These are phyloP conservation scores for Acrocephalus arundinaceus DNA, from an alignment of 2,113 vertebrate species.

Conservation along the genomic window DNA sequence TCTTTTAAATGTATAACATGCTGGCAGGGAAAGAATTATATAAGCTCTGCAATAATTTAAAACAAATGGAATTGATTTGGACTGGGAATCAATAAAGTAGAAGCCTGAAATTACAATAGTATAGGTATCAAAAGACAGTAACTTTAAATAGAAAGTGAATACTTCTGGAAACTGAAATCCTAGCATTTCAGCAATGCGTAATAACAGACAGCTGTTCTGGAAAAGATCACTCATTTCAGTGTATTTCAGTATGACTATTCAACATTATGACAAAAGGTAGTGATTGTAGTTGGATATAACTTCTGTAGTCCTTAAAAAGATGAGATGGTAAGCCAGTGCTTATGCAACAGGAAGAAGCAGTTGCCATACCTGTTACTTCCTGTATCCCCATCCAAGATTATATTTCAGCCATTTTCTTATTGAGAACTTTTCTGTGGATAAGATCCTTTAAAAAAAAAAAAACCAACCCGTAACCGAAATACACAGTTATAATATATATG, in stretches of 20 bases:
- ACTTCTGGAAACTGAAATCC: neutral
- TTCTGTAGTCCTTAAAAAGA: neutral
- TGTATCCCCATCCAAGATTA: neutral
- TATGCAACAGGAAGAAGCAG: neutral
- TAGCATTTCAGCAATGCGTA: neutral
- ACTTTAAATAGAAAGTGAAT: neutral
- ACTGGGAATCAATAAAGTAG: neutral
- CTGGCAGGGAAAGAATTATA: neutral
- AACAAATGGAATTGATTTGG: neutral
- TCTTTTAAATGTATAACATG: neutral
- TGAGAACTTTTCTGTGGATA: neutral
- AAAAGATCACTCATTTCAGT: neutral
- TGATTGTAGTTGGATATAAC: neutral
- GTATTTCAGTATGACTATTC: neutral
- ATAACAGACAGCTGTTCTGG: neutral
- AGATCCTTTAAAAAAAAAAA: neutral
- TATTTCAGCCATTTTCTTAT: neutral
- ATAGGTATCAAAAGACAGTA: neutral
- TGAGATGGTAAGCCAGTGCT: neutral
- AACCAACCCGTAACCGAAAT: neutral
- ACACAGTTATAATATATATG: neutral
- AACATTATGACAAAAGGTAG: neutral
- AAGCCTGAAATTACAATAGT: neutral
- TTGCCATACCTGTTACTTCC: neutral
- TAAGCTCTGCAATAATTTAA: neutral